Conservation (phyloP, 1,140 invertebrate species). For the Trichonephila clavipes region DNA sequence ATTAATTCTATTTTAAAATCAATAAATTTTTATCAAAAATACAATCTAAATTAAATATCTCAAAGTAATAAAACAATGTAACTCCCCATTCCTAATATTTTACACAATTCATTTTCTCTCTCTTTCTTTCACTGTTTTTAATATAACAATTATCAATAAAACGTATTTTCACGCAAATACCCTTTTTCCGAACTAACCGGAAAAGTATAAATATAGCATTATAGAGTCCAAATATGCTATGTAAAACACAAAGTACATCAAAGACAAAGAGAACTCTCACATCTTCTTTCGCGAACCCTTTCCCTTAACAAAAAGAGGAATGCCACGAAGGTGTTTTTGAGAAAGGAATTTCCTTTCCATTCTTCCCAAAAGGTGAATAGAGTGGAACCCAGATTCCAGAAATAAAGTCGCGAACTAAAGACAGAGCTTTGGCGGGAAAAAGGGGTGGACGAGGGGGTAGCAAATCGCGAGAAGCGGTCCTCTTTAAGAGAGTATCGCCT, state of each 20-base stretch:
- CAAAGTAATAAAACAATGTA: too few species aligned
- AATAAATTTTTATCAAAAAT: too few species aligned
- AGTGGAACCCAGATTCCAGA: slow-evolving; percentile 10
- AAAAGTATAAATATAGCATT: too few species aligned
- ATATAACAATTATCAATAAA: too few species aligned
- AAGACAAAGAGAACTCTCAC: neutral
- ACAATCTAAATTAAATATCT: too few species aligned
- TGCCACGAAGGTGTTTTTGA: neutral
- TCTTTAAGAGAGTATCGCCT: slow-evolving; percentile 44
- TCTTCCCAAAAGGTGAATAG: slow-evolving; percentile 30
- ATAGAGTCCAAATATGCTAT: neutral
- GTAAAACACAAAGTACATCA: slow-evolving; percentile 16
- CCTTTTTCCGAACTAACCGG: too few species aligned
- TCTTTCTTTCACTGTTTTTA: too few species aligned
- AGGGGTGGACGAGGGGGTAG: neutral
- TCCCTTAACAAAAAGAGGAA: neutral
- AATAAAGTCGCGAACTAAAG: slow-evolving; percentile 18
- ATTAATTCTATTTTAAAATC: too few species aligned
- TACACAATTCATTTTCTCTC: too few species aligned
- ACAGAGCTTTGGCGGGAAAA: neutral
- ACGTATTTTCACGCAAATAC: too few species aligned
- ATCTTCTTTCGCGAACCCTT: neutral
- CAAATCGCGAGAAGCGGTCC: slow-evolving; percentile 5
- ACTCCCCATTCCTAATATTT: too few species aligned
- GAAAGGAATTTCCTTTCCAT: slow-evolving; percentile 27